phyloP scores from a whole-genome alignment of 2,113 vertebrate genomes.

The Miniopterus natalensis region DNA sequence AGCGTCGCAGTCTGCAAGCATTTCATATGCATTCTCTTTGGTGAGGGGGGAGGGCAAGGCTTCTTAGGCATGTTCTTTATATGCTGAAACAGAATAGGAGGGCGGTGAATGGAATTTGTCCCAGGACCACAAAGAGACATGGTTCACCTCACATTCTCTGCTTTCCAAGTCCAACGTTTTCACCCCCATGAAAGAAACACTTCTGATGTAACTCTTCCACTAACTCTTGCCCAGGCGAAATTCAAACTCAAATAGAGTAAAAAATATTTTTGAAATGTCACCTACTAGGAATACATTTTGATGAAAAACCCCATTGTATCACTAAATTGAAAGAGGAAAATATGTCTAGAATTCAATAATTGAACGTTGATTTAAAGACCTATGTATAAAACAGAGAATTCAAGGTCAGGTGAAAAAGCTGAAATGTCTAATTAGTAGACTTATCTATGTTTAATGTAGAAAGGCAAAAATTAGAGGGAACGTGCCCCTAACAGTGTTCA shows the following conservation, averaged over 20 bases:
- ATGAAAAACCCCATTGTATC: background rate
- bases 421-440: background rate
- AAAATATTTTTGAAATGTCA: background rate
- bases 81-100: background rate
- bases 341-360: background rate
- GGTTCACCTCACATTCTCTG: background rate
- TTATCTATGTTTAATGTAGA: background rate
- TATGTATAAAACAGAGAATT: background rate
- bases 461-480: background rate
- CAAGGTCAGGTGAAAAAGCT: background rate
- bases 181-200: background rate
- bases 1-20: background rate
- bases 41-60: background rate
- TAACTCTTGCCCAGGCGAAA: background rate
- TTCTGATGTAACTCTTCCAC: background rate
- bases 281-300: background rate
- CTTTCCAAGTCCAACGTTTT: slow-evolving; percentile 22
- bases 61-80: background rate
- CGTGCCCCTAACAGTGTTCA: background rate
- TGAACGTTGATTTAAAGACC: background rate
- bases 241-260: background rate
- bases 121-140: background rate
- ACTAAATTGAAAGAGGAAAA: background rate
- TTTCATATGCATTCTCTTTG: background rate
- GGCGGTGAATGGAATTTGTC: slow-evolving; percentile 30